These are phyloP conservation scores for Mythimna lalbum DNA, from an alignment of 2,888 invertebrate species.

Conservation along the genomic window DNA sequence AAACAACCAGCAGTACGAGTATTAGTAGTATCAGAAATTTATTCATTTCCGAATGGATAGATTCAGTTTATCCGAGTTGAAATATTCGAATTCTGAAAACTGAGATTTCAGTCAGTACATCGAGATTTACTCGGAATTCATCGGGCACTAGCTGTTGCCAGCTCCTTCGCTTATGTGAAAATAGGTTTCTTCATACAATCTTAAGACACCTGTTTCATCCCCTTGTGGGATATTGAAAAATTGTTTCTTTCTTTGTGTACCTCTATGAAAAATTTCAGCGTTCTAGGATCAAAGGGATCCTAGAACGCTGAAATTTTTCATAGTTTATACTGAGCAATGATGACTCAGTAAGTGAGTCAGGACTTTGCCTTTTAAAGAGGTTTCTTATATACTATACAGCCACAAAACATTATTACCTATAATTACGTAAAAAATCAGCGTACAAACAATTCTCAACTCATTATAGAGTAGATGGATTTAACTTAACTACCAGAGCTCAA, in stretches of 20 bases:
- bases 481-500: slow-evolving; percentile 3
- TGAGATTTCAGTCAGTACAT: slow-evolving; percentile 4
- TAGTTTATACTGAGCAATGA: no score
- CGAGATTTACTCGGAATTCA: slow-evolving; percentile 12
- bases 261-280: no score
- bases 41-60: slow-evolving; percentile 22
- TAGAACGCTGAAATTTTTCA: no score
- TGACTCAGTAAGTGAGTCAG: no score
- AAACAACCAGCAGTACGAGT: background rate
- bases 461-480: slow-evolving; percentile 8
- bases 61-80: slow-evolving; percentile 12
- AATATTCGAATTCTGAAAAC: slow-evolving; percentile 32
- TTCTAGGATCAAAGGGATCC: no score
- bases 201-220: no score
- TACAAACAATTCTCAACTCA: slow-evolving; percentile 7
- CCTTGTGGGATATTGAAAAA: no score
- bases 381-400: no score
- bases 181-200: no score
- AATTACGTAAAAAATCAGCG: slow-evolving; percentile 8
- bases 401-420: slow-evolving; percentile 9
- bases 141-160: background rate
- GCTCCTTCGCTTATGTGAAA: no score
- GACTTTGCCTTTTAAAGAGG: no score
- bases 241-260: no score
- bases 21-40: slow-evolving; percentile 24